phyloP scores from a whole-genome alignment of 2,797 vertebrate genomes.

The Squalus acanthias region DNA sequence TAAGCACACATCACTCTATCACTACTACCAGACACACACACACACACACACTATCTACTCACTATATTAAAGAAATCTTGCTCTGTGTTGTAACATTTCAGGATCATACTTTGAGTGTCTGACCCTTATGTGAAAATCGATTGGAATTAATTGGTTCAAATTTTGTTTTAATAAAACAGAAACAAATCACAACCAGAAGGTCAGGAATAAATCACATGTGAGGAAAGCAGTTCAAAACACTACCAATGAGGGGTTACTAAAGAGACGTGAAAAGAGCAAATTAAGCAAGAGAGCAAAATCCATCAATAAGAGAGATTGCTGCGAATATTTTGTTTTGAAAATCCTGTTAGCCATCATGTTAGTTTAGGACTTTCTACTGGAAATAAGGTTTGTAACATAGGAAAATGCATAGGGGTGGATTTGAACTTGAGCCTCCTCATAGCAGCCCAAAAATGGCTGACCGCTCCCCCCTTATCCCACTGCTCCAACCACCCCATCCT shows the following conservation, averaged over 20 bases:
- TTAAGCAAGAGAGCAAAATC: not conserved
- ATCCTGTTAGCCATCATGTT: not conserved
- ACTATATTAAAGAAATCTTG: not conserved
- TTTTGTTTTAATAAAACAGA: not conserved
- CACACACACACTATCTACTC: not conserved
- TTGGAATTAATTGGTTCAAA: not conserved
- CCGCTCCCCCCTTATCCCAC: not conserved
- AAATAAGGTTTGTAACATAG: not conserved
- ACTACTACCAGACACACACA: not conserved
- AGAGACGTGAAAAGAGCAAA: not conserved
- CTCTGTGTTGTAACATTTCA: not conserved
- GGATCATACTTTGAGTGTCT: not conserved
- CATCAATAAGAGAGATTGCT: not conserved
- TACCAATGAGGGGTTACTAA: not conserved
- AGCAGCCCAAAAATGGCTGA: not conserved
- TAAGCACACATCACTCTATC: not conserved
- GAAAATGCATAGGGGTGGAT: not conserved
- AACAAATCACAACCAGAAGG: not conserved
- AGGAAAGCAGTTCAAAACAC: not conserved
- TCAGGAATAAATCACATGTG: not conserved
- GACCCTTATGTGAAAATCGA: not conserved
- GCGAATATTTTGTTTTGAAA: not conserved
- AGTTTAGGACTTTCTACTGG: not conserved
- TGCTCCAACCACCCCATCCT: not conserved
- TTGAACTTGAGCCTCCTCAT: not conserved